Percentiles rank a stretch among this genome's conserved stretches.
Evolutionary conservation across 1,140 invertebrate species (phyloP).

Genomic region (Brachionus plicatilis): DNA sequence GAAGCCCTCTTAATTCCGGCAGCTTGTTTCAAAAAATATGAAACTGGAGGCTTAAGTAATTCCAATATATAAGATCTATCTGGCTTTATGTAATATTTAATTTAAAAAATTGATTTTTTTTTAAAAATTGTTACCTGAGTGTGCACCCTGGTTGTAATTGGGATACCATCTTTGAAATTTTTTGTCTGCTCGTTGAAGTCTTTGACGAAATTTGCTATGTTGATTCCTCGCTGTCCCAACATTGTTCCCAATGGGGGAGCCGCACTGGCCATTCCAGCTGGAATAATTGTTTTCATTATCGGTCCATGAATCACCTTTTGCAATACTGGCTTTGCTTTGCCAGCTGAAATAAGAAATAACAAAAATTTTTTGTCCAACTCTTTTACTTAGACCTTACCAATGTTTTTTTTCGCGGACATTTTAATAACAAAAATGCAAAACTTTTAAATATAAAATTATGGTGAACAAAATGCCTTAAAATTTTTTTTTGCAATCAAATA

Average conservation of each 20-base stretch:
- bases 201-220: conserved; percentile 92
- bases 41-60: conserved; percentile 75
- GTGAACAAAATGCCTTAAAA: neutral
- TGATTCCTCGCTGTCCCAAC: conserved; percentile 65
- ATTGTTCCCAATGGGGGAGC: conserved; percentile 83
- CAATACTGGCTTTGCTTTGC: conserved; percentile 44
- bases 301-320: conserved; percentile 70
- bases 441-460: neutral
- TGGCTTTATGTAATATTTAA: conserved; percentile 52
- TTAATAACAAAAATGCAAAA: neutral
- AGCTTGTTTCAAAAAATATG: conserved; percentile 86
- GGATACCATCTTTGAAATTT: conserved; percentile 84
- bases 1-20: conserved; percentile 79
- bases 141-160: conserved; percentile 71
- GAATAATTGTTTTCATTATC: conserved; percentile 70
- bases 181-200: conserved; percentile 93
- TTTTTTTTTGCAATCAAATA: neutral
- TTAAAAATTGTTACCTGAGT: conserved; percentile 61
- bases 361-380: neutral
- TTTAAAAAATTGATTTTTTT: conserved; percentile 42
- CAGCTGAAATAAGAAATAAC: neutral
- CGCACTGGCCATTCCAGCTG: conserved; percentile 74
- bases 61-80: conserved; percentile 78
- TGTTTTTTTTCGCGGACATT: conserved; percentile 4
- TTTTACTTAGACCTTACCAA: neutral